A percentile compares a stretch with the other conserved stretches of the same genome.
These are phyloP conservation scores for Psophia crepitans DNA, from an alignment of 2,113 vertebrate genomes.

Conservation along the genomic window DNA sequence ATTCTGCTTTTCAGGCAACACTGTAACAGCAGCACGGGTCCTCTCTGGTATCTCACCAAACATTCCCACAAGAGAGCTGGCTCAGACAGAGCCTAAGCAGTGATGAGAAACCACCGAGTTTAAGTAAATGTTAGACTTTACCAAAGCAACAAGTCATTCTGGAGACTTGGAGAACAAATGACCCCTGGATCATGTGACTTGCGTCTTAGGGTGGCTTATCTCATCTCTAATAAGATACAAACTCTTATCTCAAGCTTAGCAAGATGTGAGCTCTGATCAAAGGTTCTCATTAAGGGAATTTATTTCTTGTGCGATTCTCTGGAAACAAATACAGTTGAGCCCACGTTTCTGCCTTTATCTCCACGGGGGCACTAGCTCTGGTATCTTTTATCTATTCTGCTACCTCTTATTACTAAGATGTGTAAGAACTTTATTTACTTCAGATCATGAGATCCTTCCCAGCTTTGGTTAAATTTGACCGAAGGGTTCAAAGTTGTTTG, in stretches of 20 bases:
- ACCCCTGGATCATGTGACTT: background rate
- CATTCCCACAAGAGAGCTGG: background rate
- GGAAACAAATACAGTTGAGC: background rate
- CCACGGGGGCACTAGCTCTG: background rate
- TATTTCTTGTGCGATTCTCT: background rate
- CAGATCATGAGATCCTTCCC: background rate
- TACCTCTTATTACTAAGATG: background rate
- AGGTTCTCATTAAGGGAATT: conserved; percentile 3
- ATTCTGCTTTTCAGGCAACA: background rate
- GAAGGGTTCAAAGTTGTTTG: conserved; percentile 23
- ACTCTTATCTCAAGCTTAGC: background rate
- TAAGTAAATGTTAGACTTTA: background rate
- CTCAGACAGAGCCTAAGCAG: background rate
- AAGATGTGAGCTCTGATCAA: conserved; percentile 25
- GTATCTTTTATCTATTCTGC: conserved; percentile 27
- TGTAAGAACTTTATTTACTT: conserved; percentile 2
- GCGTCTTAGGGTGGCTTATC: background rate
- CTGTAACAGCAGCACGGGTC: background rate
- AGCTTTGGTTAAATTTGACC: background rate
- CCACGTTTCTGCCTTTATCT: background rate
- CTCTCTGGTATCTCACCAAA: background rate
- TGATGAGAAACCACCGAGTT: background rate
- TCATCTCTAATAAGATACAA: background rate
- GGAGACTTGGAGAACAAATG: background rate
- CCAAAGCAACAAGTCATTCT: background rate